phyloP scores from a whole-genome alignment of 2,797 vertebrate genomes.

The Chiroxiphia lanceolata region DNA sequence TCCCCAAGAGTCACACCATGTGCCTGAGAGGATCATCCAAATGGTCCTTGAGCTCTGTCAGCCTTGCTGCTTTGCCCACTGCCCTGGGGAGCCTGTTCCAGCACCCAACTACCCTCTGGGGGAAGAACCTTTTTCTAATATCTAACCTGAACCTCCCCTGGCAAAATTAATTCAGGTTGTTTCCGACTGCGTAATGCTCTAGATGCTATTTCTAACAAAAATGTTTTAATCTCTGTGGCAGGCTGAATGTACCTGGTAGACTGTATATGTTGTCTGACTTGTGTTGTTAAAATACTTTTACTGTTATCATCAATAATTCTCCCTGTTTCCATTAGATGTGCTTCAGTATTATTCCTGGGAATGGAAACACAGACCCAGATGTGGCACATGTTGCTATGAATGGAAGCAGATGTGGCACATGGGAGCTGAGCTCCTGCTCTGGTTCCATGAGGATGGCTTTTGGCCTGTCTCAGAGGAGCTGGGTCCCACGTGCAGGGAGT shows the following conservation, averaged over 20 bases:
- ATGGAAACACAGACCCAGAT: neutral
- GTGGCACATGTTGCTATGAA: neutral
- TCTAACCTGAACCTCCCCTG: no score
- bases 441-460: neutral
- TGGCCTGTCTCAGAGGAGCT: neutral
- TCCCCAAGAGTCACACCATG: neutral
- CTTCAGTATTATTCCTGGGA: neutral
- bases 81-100: neutral
- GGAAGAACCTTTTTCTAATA: neutral
- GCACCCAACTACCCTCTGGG: neutral
- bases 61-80: neutral
- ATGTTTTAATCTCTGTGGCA: neutral
- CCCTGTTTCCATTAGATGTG: neutral
- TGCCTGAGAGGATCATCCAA: neutral
- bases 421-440: neutral
- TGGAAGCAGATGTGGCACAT: neutral
- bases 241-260: neutral
- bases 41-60: neutral
- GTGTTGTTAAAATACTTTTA: conserved; percentile 15
- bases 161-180: neutral
- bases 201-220: neutral
- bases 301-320: conserved; percentile 13
- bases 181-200: neutral
- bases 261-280: neutral
- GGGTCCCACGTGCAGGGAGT: neutral